Evolutionary conservation across 64 coral and sea anemone genomes (phyloP).

Genomic region (Cladopsammia gracilis): DNA sequence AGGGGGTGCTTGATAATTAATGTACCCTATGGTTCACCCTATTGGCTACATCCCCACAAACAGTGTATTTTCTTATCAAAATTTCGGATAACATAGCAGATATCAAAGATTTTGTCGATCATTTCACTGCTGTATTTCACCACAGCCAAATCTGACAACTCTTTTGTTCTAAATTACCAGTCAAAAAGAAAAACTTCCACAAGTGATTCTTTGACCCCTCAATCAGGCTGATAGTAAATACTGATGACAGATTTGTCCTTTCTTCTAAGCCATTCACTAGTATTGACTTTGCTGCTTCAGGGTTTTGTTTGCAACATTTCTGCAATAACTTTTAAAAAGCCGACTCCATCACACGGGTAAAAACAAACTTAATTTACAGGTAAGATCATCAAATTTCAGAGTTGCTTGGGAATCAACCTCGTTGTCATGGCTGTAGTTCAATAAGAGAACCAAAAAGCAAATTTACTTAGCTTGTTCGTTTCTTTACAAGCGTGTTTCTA

Average conservation of each 20-base stretch:
- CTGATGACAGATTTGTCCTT: background rate
- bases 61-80: no score
- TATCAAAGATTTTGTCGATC: no score
- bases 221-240: background rate
- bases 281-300: background rate
- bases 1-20: no score
- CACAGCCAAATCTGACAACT: no score
- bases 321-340: background rate
- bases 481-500: background rate
- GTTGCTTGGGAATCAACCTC: slow-evolving; percentile 59
- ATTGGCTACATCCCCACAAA: no score
- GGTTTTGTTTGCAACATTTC: background rate
- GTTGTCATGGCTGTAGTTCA: slow-evolving; percentile 36
- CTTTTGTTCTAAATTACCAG: background rate
- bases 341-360: background rate
- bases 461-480: background rate
- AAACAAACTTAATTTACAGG: slow-evolving; percentile 44
- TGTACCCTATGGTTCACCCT: no score
- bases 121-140: no score
- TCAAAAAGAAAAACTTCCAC: background rate
- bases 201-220: slow-evolving; percentile 23
- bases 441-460: slow-evolving; percentile 7
- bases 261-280: background rate
- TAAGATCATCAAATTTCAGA: slow-evolving; percentile 47
- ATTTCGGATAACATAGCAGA: no score